These are phyloP conservation scores for Carcinoscorpius rotundicauda DNA, from an alignment of 1,140 invertebrate genomes.

Conservation along the genomic window DNA sequence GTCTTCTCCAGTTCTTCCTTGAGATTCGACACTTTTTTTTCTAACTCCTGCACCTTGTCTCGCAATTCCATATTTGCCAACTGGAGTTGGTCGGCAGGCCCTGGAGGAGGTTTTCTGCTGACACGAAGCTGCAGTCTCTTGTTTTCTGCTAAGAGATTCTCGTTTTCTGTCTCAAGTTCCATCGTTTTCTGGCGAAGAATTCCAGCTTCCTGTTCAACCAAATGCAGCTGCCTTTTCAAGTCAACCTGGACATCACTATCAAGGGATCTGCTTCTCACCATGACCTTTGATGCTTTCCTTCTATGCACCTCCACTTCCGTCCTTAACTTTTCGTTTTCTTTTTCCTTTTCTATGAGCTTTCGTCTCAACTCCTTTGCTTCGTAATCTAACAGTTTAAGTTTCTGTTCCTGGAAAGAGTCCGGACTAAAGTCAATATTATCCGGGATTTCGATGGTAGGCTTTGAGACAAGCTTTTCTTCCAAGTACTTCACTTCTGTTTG, in stretches of 20 bases:
- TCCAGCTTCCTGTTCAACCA: conserved; percentile 55
- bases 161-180: conserved; percentile 55
- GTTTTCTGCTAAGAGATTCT: conserved; percentile 55
- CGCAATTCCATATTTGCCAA: conserved; percentile 38
- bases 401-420: conserved; percentile 44
- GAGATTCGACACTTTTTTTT: conserved; percentile 46
- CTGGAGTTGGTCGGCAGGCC: conserved; percentile 35
- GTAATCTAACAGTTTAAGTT: conserved; percentile 46
- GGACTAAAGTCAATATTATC: conserved; percentile 10
- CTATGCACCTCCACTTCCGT: conserved; percentile 52
- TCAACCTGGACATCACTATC: conserved; percentile 43
- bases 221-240: conserved; percentile 54
- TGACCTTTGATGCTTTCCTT: conserved; percentile 27
- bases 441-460: conserved; percentile 23
- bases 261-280: conserved; percentile 36
- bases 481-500: conserved; percentile 61
- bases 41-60: conserved; percentile 47
- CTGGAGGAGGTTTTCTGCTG: conserved; percentile 26
- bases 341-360: conserved; percentile 68
- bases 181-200: conserved; percentile 49
- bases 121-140: conserved; percentile 41
- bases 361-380: conserved; percentile 57
- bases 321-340: conserved; percentile 59
- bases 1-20: conserved; percentile 20
- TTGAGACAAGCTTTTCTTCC: conserved; percentile 48